Evolutionary conservation across 2,113 vertebrate species (phyloP).

Genomic region (Coregonus clupeaformis): DNA sequence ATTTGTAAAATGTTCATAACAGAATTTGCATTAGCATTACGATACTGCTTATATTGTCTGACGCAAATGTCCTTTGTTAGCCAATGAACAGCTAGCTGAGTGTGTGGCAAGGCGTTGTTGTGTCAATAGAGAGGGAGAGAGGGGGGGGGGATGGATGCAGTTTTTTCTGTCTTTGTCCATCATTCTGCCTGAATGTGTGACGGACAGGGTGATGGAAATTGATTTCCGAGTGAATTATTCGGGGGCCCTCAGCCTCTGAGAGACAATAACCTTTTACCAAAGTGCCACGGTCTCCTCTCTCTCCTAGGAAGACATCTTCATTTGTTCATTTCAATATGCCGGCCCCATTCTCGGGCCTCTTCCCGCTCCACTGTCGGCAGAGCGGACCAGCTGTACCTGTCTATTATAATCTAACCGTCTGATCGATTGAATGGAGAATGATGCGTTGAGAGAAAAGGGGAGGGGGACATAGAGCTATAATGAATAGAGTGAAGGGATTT

Average conservation of each 20-base stretch:
- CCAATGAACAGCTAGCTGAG: no score
- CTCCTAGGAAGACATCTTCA: constrained; percentile 49
- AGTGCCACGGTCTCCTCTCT: constrained; percentile 20
- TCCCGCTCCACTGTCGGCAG: constrained; percentile 34
- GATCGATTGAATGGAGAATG: constrained; percentile 14
- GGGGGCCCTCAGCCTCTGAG: constrained; percentile 31
- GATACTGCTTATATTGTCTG: no score
- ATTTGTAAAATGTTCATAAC: no score
- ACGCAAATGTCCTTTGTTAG: no score
- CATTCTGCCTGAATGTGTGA: constrained; percentile 50
- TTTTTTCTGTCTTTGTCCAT: constrained; percentile 30
- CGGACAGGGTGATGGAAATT: constrained; percentile 65
- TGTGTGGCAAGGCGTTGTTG: no score
- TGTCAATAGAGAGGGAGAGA: constrained; percentile 27
- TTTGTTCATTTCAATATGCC: constrained; percentile 63
- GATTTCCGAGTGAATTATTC: constrained; percentile 75
- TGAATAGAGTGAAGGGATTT: no score
- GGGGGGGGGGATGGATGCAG: background rate
- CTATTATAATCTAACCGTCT: constrained; percentile 55
- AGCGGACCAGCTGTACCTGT: constrained; percentile 41
- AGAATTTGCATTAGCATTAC: no score
- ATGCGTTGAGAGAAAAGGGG: constrained; percentile 10
- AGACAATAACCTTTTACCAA: constrained; percentile 42
- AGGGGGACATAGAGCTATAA: background rate
- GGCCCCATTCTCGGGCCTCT: constrained; percentile 22